Evolutionary conservation across 2,113 vertebrate species (phyloP).

Genomic region (Seriola quinqueradiata): DNA sequence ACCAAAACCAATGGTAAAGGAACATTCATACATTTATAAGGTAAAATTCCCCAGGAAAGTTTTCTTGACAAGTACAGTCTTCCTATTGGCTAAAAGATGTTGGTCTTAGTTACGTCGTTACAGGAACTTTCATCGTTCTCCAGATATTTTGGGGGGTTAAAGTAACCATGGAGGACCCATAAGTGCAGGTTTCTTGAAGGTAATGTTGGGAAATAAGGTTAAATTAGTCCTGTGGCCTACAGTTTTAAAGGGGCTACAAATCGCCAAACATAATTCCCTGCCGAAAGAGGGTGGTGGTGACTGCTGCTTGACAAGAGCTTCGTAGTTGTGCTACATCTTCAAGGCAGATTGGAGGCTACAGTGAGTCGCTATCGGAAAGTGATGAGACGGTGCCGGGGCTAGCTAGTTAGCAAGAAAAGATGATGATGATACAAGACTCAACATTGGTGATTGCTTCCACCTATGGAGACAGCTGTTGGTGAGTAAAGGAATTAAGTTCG

Average conservation of each 20-base stretch:
- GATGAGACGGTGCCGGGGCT: no score
- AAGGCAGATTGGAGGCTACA: no score
- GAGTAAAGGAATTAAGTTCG: no score
- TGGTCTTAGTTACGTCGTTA: not conserved
- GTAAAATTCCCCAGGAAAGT: not conserved
- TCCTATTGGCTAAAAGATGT: not conserved
- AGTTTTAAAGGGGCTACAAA: not conserved
- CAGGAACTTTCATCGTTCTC: not conserved
- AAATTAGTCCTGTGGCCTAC: not conserved
- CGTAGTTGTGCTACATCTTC: no score
- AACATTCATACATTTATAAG: not conserved
- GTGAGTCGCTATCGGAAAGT: no score
- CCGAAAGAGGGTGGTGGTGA: no score
- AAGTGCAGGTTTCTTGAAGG: not conserved
- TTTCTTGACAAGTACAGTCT: not conserved
- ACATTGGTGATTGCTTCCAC: no score
- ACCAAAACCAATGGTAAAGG: not conserved
- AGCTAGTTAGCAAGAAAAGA: no score
- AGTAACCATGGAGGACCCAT: not conserved
- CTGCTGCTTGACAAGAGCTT: no score
- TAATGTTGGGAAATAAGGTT: not conserved
- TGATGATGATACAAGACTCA: no score
- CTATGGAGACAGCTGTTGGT: no score
- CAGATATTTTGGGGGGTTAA: conserved; percentile 8
- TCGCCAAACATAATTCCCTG: no score